These are phyloP conservation scores for Tinea semifulvella DNA, from an alignment of 2,888 invertebrate species.

Conservation along the genomic window DNA sequence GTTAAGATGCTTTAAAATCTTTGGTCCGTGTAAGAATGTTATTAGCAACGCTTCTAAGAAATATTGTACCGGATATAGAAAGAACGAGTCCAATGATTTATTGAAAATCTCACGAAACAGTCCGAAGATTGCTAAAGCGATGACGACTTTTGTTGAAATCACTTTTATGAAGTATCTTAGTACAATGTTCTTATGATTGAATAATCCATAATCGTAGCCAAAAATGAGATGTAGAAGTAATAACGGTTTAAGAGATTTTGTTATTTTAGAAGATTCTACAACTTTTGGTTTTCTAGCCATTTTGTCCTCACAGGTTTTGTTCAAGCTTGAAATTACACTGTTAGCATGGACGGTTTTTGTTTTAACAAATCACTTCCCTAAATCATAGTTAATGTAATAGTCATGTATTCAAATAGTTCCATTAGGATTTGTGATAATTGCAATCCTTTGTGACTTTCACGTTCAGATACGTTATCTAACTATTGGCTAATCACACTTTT, in stretches of 20 bases:
- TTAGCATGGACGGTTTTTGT: no score
- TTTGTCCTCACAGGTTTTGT: no score
- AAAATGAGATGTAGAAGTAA: not conserved
- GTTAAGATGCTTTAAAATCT: not conserved
- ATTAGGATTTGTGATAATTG: conserved; percentile 1
- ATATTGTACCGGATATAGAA: conserved; percentile 11
- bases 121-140: not conserved
- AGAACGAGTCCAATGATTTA: not conserved
- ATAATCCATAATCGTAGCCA: conserved; percentile 10
- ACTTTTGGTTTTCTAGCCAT: no score
- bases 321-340: no score
- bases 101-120: not conserved
- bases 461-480: no score
- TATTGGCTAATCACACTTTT: no score
- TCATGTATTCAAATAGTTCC: not conserved
- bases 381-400: not conserved
- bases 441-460: not conserved
- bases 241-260: not conserved
- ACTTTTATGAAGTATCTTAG: not conserved
- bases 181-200: not conserved
- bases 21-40: not conserved
- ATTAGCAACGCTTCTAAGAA: not conserved
- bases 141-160: not conserved
- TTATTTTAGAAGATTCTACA: not conserved
- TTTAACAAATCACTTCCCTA: no score